Evolutionary conservation across 2,888 invertebrate genomes (phyloP).

Genomic region (Phaedon cochleariae): DNA sequence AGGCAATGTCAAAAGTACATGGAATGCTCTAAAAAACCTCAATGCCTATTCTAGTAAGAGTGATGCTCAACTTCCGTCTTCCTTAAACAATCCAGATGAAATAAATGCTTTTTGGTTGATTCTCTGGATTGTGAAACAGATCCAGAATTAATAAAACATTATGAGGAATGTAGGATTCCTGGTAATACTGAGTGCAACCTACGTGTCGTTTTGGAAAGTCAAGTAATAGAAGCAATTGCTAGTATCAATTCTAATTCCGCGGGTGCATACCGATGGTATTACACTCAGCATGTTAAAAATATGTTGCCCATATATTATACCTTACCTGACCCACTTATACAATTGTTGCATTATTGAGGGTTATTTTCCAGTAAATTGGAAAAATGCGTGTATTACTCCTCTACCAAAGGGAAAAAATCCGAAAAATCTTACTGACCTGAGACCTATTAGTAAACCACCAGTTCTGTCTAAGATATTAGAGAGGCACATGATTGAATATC

Average conservation of each 20-base stretch:
- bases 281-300: background rate
- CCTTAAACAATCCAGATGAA: slow-evolving; percentile 1
- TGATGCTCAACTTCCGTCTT: background rate
- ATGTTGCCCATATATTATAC: background rate
- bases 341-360: slow-evolving; percentile 5
- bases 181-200: background rate
- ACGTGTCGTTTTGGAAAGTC: background rate
- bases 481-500: background rate
- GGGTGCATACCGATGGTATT: background rate
- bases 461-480: slow-evolving; percentile 1
- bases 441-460: background rate
- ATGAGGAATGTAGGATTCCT: background rate
- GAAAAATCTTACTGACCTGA: background rate
- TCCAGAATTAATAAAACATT: background rate
- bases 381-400: background rate
- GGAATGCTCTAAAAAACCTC: background rate
- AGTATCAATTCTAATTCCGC: background rate
- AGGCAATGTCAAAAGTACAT: slow-evolving; percentile 1
- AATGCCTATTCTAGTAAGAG: background rate
- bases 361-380: slow-evolving; percentile 4
- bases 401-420: slow-evolving; percentile 1
- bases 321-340: background rate
- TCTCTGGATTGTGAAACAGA: background rate
- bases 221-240: background rate
- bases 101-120: background rate